phyloP scores from a whole-genome alignment of 2,113 vertebrate species.

The Hypanus sabinus region DNA sequence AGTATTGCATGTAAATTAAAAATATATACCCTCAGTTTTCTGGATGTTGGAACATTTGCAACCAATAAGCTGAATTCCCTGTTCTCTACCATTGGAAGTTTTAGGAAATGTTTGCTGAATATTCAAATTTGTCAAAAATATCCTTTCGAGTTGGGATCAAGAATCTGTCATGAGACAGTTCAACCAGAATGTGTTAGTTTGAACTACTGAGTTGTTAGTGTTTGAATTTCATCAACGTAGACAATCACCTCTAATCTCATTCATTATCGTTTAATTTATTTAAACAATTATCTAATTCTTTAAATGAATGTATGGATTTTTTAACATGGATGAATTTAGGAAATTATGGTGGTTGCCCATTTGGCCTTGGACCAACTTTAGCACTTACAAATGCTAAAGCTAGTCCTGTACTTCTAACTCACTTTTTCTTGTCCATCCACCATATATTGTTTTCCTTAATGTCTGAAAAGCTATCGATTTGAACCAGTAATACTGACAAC shows the following conservation, averaged over 20 bases:
- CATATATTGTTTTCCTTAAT: too few species aligned
- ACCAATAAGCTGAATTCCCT: neutral
- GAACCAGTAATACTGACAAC: too few species aligned
- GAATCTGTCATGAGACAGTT: neutral
- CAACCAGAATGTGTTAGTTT: neutral
- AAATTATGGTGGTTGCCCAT: too few species aligned
- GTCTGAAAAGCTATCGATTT: too few species aligned
- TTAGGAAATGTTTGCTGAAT: neutral
- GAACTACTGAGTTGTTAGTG: neutral
- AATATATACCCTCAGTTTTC: neutral
- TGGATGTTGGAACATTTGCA: neutral
- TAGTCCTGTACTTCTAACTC: too few species aligned
- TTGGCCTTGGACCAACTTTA: too few species aligned
- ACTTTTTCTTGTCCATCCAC: too few species aligned
- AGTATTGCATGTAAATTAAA: neutral
- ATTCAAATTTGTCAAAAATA: neutral
- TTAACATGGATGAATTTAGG: neutral
- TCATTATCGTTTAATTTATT: neutral
- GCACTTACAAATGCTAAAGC: too few species aligned
- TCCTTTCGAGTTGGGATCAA: neutral
- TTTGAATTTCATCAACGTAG: neutral
- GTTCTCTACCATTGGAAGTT: neutral
- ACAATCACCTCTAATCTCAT: neutral
- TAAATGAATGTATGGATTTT: neutral
- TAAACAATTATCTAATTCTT: neutral